phyloP scores from a whole-genome alignment of 2,797 vertebrate genomes.

The Choloepus didactylus region DNA sequence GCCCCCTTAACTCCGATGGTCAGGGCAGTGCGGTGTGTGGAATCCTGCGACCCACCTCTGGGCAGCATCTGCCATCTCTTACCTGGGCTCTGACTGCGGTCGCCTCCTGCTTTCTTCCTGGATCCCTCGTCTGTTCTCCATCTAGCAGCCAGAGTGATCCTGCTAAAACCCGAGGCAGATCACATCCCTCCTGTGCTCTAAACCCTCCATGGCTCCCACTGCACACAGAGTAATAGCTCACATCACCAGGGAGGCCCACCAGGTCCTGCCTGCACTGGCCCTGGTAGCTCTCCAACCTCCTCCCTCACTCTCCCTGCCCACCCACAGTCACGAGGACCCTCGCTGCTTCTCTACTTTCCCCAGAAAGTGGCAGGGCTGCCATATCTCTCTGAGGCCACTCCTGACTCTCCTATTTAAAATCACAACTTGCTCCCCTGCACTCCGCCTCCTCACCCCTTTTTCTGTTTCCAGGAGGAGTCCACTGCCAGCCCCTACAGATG shows the following conservation, averaged over 20 bases:
- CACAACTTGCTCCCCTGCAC: too few species aligned
- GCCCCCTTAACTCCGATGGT: not conserved
- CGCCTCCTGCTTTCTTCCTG: not conserved
- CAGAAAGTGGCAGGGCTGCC: not conserved
- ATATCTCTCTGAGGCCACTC: not conserved
- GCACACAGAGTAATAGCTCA: not conserved
- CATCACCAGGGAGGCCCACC: not conserved
- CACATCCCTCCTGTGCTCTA: too few species aligned
- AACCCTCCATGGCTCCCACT: not conserved
- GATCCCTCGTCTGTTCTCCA: accelerated
- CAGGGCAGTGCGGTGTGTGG: not conserved
- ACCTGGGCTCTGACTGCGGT: not conserved
- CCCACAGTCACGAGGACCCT: not conserved
- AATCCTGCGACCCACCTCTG: not conserved
- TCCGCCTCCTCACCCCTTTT: not conserved
- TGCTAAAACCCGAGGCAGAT: not conserved
- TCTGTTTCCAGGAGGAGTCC: not conserved
- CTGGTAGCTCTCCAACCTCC: not conserved
- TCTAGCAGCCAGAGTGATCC: not conserved
- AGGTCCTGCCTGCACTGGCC: not conserved
- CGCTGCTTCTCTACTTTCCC: not conserved
- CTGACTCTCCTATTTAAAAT: accelerated
- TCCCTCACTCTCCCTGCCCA: accelerated
- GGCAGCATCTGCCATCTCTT: not conserved
- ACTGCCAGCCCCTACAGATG: accelerated